A percentile compares a stretch with the other conserved stretches of the same genome.
These are phyloP conservation scores for Poicephalus gulielmi DNA, from an alignment of 2,113 vertebrate species.

Conservation along the genomic window DNA sequence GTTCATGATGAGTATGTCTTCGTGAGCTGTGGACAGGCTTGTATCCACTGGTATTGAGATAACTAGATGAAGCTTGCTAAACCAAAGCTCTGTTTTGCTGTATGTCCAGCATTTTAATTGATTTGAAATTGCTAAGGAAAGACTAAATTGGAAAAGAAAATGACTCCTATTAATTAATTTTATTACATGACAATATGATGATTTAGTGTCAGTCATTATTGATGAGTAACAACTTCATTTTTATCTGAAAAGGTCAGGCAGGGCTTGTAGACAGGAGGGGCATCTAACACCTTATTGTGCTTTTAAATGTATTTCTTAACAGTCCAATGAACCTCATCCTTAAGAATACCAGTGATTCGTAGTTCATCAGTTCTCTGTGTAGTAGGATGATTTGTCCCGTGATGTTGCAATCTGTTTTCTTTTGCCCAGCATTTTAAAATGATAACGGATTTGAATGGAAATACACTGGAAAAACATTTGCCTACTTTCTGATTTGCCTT, in stretches of 20 bases:
- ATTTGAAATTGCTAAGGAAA: not conserved
- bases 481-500: not conserved
- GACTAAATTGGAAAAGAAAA: not conserved
- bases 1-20: not conserved
- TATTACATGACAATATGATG: not conserved
- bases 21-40: not conserved
- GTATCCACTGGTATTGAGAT: not conserved
- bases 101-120: not conserved
- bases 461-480: not conserved
- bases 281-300: not conserved
- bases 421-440: not conserved
- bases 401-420: not conserved
- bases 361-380: not conserved
- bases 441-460: not conserved
- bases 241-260: not conserved
- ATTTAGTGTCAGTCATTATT: not conserved
- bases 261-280: not conserved
- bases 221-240: not conserved
- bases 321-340: not conserved
- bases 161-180: not conserved
- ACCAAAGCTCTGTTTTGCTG: not conserved
- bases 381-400: not conserved
- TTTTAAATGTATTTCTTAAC: not conserved
- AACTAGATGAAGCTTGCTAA: not conserved
- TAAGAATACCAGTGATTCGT: not conserved